Evolutionary conservation across 2,113 vertebrate genomes (phyloP).

Genomic region (Phalacrocorax carbo): DNA sequence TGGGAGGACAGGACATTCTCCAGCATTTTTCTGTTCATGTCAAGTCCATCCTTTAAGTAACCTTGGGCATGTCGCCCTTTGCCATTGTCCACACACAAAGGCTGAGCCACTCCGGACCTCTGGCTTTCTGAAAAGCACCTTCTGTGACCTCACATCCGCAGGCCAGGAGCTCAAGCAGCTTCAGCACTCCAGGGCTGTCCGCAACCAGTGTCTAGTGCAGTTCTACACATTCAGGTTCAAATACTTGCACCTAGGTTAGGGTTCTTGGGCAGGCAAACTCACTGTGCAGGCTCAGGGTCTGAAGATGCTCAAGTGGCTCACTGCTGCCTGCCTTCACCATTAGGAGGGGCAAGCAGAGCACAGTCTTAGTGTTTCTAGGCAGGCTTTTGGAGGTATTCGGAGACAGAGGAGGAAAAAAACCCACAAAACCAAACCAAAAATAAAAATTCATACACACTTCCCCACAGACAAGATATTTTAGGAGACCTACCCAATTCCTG

Average conservation of each 20-base stretch:
- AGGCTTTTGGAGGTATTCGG: constrained; percentile 46
- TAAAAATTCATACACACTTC: background rate
- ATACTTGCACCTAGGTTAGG: background rate
- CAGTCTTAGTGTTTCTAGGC: constrained; percentile 38
- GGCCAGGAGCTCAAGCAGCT: background rate
- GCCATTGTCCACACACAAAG: background rate
- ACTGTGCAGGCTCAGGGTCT: background rate
- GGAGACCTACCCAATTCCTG: background rate
- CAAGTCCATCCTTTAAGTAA: background rate
- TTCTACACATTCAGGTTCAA: background rate
- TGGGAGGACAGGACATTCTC: background rate
- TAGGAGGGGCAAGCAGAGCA: background rate
- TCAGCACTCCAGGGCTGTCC: background rate
- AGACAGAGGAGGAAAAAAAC: background rate
- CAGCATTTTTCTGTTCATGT: background rate
- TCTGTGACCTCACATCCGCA: background rate
- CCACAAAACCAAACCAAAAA: constrained; percentile 7
- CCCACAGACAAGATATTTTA: background rate
- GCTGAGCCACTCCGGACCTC: background rate
- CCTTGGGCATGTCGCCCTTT: background rate
- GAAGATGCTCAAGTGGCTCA: constrained; percentile 6
- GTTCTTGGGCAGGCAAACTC: background rate
- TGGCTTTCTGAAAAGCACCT: background rate
- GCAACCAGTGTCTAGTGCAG: background rate
- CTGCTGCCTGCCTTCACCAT: background rate